Evolutionary conservation across 2,113 vertebrate genomes (phyloP), one percentile per base, ranked within the genome.

Genomic region (Harpagus bidentatus): DNA sequence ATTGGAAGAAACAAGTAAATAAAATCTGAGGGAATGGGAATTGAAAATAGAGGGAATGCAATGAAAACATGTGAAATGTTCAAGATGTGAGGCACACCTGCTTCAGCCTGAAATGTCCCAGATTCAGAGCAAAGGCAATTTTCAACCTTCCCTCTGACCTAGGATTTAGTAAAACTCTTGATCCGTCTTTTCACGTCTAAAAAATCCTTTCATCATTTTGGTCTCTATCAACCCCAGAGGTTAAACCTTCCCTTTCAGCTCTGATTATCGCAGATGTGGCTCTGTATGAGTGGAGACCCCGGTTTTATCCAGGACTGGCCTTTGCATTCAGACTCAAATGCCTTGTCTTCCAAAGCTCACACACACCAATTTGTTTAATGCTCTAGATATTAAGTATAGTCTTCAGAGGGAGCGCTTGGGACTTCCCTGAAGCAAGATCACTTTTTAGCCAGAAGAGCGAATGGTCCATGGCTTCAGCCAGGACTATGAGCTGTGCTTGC

Each of bases 241-340:
- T 97, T 96, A 97, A 96, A 89, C 38, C 71, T 97, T 96, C 85
- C 90, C 95, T 97, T 98, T 98, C 96, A 96, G 90, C 59, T 74
- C 92, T 92, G 45, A 97, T 98, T 98, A 96, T 95, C 95, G 76
- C 97, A 96, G 90, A 97, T 86, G 97, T 95, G 94, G 43, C 96
- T 96, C 74, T 76, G 47, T 66, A 73, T 32, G 91, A 97, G 66
- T 13, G 7, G 52, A 96, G 90, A 96, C 84, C 93, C 29, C 5
- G 3, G 69, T 32, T 86, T 95, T 86, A 79, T 31, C 81, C 83
- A 71, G 58, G 50, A 56, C 48, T 94, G 67, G 63, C 91, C 90
- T 91, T 90, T 91, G 73, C 88, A 61, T 95, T 94, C 85, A 72
- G 86, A 77, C 82, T 86, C 61, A 90, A 56, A 65, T 66, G 59